A percentile compares a stretch with the other conserved stretches of the same genome.
Evolutionary conservation across 1,140 invertebrate genomes (phyloP).

Genomic region (Drosophila paulistorum): DNA sequence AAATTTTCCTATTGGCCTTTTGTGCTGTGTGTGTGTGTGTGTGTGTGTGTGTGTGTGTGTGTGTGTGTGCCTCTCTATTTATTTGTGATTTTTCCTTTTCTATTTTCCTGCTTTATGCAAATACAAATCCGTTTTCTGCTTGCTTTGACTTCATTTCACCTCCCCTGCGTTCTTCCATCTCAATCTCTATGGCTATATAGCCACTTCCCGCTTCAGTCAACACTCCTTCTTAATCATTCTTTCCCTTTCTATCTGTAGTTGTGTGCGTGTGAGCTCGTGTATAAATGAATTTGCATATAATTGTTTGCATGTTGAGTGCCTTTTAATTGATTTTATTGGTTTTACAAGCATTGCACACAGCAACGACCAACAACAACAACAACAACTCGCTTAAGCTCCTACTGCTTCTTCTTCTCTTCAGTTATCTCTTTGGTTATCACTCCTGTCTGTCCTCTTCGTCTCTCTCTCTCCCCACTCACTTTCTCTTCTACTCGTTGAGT

Average conservation of each 20-base stretch:
- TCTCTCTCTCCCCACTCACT: conserved; percentile 13
- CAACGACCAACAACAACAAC: conserved; percentile 10
- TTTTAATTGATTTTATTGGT: conserved; percentile 82
- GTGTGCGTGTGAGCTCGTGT: conserved; percentile 43
- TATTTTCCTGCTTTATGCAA: conserved; percentile 57
- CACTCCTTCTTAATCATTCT: not conserved
- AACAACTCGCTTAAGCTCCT: conserved; percentile 29
- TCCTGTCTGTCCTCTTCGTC: not conserved
- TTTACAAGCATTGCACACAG: conserved; percentile 63
- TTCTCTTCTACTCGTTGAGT: conserved; percentile 7
- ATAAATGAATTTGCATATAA: conserved; percentile 81
- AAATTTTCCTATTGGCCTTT: conserved; percentile 54
- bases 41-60: conserved; percentile 10
- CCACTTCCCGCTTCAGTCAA: not conserved
- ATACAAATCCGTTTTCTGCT: conserved; percentile 63
- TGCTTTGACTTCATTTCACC: conserved; percentile 59
- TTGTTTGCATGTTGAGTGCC: conserved; percentile 79
- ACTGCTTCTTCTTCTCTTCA: conserved; percentile 47
- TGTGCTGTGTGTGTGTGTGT: conserved; percentile 48
- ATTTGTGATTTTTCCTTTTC: conserved; percentile 47
- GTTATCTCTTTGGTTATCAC: conserved; percentile 36
- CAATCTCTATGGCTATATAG: not conserved
- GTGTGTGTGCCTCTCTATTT: conserved; percentile 40
- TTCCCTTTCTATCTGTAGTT: conserved; percentile 5
- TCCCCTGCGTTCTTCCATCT: not conserved